Evolutionary conservation across 1,140 invertebrate genomes (phyloP).

Genomic region (Holcopasites calliopsidis): DNA sequence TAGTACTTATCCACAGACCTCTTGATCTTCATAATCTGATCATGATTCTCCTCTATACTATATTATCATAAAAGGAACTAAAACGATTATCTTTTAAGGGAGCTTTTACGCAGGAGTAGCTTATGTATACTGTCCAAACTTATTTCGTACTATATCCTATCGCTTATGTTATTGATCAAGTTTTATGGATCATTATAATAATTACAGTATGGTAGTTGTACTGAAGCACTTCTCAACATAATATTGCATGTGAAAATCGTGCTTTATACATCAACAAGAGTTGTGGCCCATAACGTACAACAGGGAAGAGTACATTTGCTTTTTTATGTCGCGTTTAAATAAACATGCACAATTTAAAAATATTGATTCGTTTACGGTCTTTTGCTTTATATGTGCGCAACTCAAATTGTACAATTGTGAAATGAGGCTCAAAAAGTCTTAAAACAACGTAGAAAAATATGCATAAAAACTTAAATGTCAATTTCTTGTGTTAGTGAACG

Average conservation of each 20-base stretch:
- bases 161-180: neutral
- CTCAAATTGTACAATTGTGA: neutral
- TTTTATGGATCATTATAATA: neutral
- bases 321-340: too few species aligned
- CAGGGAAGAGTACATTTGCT: too few species aligned
- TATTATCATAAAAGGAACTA: neutral
- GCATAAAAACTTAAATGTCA: slow-evolving; percentile 9
- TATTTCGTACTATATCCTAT: neutral
- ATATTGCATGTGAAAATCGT: neutral
- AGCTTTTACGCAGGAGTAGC: neutral
- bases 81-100: neutral
- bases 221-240: neutral
- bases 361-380: neutral
- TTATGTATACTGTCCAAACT: neutral
- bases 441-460: neutral
- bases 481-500: neutral
- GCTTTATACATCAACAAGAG: neutral
- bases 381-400: neutral
- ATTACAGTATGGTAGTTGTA: neutral
- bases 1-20: neutral
- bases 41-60: neutral
- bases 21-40: neutral
- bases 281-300: neutral
- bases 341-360: neutral
- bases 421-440: neutral